Evolutionary conservation across 2,888 invertebrate genomes (phyloP), one percentile per base, ranked within the genome.

Genomic region (Lochmaea capreae): DNA sequence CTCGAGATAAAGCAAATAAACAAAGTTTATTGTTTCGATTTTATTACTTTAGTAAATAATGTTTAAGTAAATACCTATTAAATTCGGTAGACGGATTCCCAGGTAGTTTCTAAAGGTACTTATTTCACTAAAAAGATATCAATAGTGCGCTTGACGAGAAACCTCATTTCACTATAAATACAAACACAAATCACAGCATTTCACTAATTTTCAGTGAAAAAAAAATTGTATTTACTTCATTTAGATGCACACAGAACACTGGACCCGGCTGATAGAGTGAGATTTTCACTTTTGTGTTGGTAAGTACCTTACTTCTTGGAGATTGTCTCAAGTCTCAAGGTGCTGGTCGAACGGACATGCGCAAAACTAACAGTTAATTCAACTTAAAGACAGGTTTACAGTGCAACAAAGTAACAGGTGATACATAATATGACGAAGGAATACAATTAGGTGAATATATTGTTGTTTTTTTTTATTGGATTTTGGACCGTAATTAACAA

Each of bases 301-400:
- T 72, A 73, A 71, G 76, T 75, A 67, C 69, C 75, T 73, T 72
- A 78, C 76, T 81, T 77, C 77, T 72, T 72, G 78, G 81, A 82
- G 84, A 84, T 84, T 83, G 82, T 79, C 77, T 84, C 85, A 84
- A 85, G 81, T 84, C 83, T 84, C 85, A 85, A 86, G 85, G 85
- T 85, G 83, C 81, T 78, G 67, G 67, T 52, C n/a, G 70, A 62
- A 10, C 69, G 83, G 84, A 84, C 85, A 81, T 80, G 85, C 81
- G 81, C 77, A 49, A 22, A 12, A 79, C 71, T 69, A 79, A 84
- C 85, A 84, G 85, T 86, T 85, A 86, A 33, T 83, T 84, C 85
- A 83, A 85, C 84, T 83, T 80, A 80, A 79, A 84, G 85, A 82
- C 85, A 82, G 83, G 84, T 86, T 86, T 84, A 84, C 84, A 84